These are phyloP conservation scores for Lepidurus packardi DNA, from an alignment of 1,140 invertebrate species.

Conservation along the genomic window DNA sequence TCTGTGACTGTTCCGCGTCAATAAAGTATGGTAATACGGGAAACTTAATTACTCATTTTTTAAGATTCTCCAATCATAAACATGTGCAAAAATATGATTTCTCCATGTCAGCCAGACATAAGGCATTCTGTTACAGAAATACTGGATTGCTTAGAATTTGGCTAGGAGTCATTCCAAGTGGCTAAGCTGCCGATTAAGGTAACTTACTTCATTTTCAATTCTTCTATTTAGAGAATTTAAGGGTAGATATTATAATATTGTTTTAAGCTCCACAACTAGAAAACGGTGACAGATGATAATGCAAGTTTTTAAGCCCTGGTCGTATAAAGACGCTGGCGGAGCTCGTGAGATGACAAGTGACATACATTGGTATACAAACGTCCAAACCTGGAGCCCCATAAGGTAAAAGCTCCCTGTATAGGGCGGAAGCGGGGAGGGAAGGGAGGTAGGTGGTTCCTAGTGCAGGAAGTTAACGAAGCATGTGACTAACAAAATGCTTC, in stretches of 20 bases:
- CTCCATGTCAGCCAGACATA: too few relatives aligned
- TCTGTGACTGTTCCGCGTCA: too few relatives aligned
- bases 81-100: too few relatives aligned
- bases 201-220: not conserved
- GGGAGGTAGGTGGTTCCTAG: not conserved
- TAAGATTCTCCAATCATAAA: too few relatives aligned
- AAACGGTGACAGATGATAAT: not conserved
- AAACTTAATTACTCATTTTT: too few relatives aligned
- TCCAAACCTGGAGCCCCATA: not conserved
- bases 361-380: not conserved
- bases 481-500: conserved; percentile 19
- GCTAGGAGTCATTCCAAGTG: too few relatives aligned
- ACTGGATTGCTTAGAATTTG: too few relatives aligned
- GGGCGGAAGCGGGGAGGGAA: not conserved
- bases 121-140: too few relatives aligned
- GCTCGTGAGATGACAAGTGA: conserved; percentile 3
- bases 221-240: not conserved
- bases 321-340: not conserved
- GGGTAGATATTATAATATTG: not conserved
- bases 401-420: not conserved
- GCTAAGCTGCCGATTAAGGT: too few relatives aligned
- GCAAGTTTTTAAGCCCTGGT: not conserved
- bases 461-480: conserved; percentile 8
- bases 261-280: not conserved
- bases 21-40: too few relatives aligned